Base-by-base conservation (phyloP, 2,888 invertebrate genomes). In the Nemapogon koenigi region DNA sequence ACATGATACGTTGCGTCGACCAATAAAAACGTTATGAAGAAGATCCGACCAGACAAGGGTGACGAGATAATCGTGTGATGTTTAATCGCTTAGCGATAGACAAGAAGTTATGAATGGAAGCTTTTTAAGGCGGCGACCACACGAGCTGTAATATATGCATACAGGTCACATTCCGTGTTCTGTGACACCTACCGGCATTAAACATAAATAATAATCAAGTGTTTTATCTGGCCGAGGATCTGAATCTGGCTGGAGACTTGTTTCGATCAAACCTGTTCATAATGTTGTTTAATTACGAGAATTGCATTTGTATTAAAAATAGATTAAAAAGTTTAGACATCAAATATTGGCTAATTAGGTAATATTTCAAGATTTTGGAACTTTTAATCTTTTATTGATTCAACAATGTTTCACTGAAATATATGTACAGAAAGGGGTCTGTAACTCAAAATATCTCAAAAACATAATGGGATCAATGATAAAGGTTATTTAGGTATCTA, bases 61-160 rank as follows among this genome's bases (percentile, higher is more conserved):
- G 29, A 37, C 18, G 18, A 37, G 37, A 14, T 32, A 25, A 37
- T 32, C 16, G 37, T 26, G 32, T 10, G 35, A 32, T 37, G 28
- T 19, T 37, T 36, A 40, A 37, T 40, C 32, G 17, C 40, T 26
- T 36, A 40, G 37, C 32, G 27, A 13, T 16, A 7, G 14, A 16
- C 13, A 10, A 16, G 25, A 33, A 39, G 29, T 41, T 31, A 41
- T 41, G 36, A 41, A 41, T 41, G 41, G 31, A 22, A 16, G 26
- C 25, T 25, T 29, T 15, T 35, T 31, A 11, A 26, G 13, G 29
- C 29, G 15, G 19, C 35, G 32, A 32, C 37, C 38, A 38, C 41
- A 31, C 18, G 19, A 29, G 15, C 14, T 14, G 10, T 35, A 3
- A 35, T 35, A 10, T 26, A 35, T 35, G 35, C 35, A 35, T 26